These are phyloP conservation scores for Volucella zonaria DNA, from an alignment of 2,888 invertebrate genomes.

Conservation along the genomic window DNA sequence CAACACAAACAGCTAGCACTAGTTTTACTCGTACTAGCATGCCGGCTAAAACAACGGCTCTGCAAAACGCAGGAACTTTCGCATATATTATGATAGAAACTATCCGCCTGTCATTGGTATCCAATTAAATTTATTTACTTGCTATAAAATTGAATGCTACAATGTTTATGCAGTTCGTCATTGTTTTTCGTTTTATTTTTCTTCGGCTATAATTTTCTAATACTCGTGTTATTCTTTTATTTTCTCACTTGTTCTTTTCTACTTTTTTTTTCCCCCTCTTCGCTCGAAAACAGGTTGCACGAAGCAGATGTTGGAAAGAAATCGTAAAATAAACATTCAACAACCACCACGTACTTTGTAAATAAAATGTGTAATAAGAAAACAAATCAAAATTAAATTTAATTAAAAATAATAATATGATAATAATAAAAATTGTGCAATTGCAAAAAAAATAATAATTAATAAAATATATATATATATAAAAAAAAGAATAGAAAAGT, in stretches of 20 bases:
- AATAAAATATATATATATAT: background rate
- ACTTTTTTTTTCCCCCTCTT: slow-evolving; percentile 27
- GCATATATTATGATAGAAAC: slow-evolving; percentile 16
- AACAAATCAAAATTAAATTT: slow-evolving; percentile 4
- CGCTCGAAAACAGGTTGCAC: slow-evolving; percentile 49
- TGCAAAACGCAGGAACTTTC: slow-evolving; percentile 1
- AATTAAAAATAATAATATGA: slow-evolving; percentile 32
- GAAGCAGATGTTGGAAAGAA: slow-evolving; percentile 42
- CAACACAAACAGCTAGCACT: slow-evolving; percentile 8
- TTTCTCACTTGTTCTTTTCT: slow-evolving; percentile 38
- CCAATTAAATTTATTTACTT: slow-evolving; percentile 35
- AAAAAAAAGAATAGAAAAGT: background rate
- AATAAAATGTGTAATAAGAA: slow-evolving; percentile 34
- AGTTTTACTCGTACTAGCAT: background rate
- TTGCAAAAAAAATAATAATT: slow-evolving; percentile 2
- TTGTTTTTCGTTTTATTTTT: slow-evolving; percentile 12
- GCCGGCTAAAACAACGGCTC: background rate
- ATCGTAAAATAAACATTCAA: slow-evolving; percentile 24
- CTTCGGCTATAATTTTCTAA: slow-evolving; percentile 14
- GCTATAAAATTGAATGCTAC: slow-evolving; percentile 25
- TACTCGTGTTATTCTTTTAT: slow-evolving; percentile 14
- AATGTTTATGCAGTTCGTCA: slow-evolving; percentile 21
- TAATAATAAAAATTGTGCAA: slow-evolving; percentile 28
- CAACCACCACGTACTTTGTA: slow-evolving; percentile 21
- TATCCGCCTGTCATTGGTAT: slow-evolving; percentile 22